These are phyloP conservation scores for Papilio polyxenes DNA, from an alignment of 1,140 invertebrate species.

Conservation along the genomic window DNA sequence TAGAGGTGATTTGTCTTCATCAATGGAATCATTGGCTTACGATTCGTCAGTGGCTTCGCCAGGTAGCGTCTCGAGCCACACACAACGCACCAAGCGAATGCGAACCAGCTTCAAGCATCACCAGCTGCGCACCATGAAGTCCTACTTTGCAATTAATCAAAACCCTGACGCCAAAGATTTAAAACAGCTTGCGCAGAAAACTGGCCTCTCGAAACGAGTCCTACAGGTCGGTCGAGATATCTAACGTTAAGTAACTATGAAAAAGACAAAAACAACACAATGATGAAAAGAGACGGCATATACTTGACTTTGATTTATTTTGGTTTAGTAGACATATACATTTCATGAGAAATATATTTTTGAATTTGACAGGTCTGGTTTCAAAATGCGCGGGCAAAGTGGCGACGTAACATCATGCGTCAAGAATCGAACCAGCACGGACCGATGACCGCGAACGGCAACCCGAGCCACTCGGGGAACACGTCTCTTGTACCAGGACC, in stretches of 20 bases:
- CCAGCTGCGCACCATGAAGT: slow-evolving; percentile 98
- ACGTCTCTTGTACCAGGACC: slow-evolving; percentile 48
- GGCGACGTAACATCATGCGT: slow-evolving; percentile 91
- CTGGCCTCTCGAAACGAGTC: slow-evolving; percentile 97
- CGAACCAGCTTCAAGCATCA: slow-evolving; percentile 98
- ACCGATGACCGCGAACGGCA: slow-evolving; percentile 54
- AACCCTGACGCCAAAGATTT: slow-evolving; percentile 98
- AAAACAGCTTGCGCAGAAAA: slow-evolving; percentile 97
- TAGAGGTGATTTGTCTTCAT: slow-evolving; percentile 86
- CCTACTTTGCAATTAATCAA: slow-evolving; percentile 97
- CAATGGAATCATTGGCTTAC: slow-evolving; percentile 88
- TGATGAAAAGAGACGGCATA: not conserved
- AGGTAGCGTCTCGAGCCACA: slow-evolving; percentile 82
- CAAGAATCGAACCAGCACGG: slow-evolving; percentile 82
- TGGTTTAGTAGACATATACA: not conserved
- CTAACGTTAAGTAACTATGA: not conserved
- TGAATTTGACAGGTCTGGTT: slow-evolving; percentile 93
- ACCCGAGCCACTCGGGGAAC: slow-evolving; percentile 50
- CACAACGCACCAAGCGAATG: slow-evolving; percentile 91
- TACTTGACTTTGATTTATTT: not conserved
- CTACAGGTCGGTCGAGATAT: slow-evolving; percentile 87
- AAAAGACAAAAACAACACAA: too few relatives aligned
- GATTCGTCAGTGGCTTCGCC: slow-evolving; percentile 88
- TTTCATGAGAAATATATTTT: not conserved
- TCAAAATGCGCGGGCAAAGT: slow-evolving; percentile 98